Conservation (phyloP, 2,888 invertebrate genomes). For the Ceratothoa steindachneri region DNA sequence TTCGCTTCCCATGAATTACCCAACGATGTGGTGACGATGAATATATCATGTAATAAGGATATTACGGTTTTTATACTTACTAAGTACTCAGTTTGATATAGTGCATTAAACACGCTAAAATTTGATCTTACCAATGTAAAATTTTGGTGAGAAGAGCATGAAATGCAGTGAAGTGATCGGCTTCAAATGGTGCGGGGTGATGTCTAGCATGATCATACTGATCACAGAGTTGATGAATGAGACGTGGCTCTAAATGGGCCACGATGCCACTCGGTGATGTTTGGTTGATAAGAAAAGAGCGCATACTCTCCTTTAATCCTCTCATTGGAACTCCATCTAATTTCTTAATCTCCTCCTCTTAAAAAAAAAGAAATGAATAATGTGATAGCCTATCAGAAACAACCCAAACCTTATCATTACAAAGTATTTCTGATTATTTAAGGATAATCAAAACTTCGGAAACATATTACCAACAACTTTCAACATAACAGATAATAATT, state of each 20-base stretch:
- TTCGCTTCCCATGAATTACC: too few relatives aligned
- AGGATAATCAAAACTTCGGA: too few relatives aligned
- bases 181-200: constrained; percentile 37
- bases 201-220: constrained; percentile 42
- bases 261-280: constrained; percentile 26
- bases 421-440: too few relatives aligned
- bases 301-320: constrained; percentile 30
- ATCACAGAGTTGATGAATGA: constrained; percentile 46
- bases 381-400: too few relatives aligned
- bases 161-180: constrained; percentile 31
- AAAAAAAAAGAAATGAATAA: background rate
- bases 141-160: constrained; percentile 24
- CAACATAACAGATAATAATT: too few relatives aligned
- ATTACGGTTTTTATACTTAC: too few relatives aligned
- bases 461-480: too few relatives aligned
- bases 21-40: too few relatives aligned
- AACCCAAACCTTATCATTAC: too few relatives aligned
- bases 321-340: constrained; percentile 28
- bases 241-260: constrained; percentile 27
- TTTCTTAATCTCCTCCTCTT: constrained; percentile 36
- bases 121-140: constrained; percentile 1
- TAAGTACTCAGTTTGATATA: too few relatives aligned
- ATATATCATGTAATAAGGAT: too few relatives aligned
- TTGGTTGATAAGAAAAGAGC: constrained; percentile 41
- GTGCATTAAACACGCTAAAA: too few relatives aligned